phyloP scores from a whole-genome alignment of 2,888 invertebrate species.

The Crematogaster levior region DNA sequence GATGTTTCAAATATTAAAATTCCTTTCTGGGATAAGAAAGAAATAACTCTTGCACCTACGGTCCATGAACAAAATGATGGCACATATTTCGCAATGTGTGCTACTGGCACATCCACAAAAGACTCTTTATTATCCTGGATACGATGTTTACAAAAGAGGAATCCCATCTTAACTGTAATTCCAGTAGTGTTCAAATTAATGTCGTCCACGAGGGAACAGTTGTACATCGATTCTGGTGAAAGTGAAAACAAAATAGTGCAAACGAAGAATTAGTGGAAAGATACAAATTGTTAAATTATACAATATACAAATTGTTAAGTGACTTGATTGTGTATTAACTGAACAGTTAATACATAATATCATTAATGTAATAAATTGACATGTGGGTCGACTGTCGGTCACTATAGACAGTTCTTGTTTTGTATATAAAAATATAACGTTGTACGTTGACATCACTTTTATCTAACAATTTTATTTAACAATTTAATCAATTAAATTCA shows the following conservation, averaged over 20 bases:
- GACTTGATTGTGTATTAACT: no score
- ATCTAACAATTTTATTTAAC: no score
- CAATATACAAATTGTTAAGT: no score
- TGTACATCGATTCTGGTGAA: neutral
- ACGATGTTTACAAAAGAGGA: conserved; percentile 91
- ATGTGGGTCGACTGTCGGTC: no score
- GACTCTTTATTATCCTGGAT: conserved; percentile 98
- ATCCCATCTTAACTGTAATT: conserved; percentile 90
- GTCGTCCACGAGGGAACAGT: conserved; percentile 6
- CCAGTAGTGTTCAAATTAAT: conserved; percentile 94
- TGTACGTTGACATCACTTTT: neutral
- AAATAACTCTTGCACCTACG: conserved; percentile 87
- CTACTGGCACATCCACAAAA: conserved; percentile 95
- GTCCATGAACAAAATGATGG: conserved; percentile 98
- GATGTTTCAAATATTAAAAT: conserved; percentile 91
- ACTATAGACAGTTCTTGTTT: conserved; percentile 21
- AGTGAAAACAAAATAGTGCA: neutral
- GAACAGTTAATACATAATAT: neutral
- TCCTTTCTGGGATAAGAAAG: conserved; percentile 86
- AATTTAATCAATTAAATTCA: no score
- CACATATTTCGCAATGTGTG: conserved; percentile 94
- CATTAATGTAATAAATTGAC: neutral
- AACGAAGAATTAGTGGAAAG: neutral
- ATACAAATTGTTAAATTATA: neutral
- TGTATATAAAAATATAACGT: conserved; percentile 39